phyloP scores from a whole-genome alignment of 2,113 vertebrate genomes.

The Caretta caretta region DNA sequence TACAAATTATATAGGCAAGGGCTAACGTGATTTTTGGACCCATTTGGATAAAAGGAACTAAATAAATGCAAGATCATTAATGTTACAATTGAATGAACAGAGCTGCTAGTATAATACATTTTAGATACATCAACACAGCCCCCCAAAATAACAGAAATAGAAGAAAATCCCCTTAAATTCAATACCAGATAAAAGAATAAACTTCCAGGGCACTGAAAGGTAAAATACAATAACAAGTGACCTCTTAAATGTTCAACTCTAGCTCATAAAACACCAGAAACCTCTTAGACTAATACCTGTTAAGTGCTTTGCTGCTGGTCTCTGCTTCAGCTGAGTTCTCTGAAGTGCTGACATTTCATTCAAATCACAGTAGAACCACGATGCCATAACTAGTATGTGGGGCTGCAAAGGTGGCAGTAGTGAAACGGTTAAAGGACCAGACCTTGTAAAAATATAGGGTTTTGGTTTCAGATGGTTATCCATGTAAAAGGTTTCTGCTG shows the following conservation, averaged over 20 bases:
- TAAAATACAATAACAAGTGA: conserved; percentile 21
- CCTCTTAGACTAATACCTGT: background rate
- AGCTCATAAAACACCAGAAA: conserved; percentile 30
- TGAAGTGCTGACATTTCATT: background rate
- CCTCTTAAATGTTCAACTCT: conserved; percentile 28
- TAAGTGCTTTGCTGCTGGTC: conserved; percentile 39
- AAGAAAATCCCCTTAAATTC: conserved; percentile 47
- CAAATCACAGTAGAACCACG: background rate
- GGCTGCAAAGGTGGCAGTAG: background rate
- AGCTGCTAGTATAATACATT: conserved; percentile 21
- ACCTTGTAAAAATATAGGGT: background rate
- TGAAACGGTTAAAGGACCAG: background rate
- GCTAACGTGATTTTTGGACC: conserved; percentile 16
- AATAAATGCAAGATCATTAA: conserved; percentile 9
- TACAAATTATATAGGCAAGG: conserved; percentile 20
- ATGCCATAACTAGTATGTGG: background rate
- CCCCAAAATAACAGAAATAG: conserved; percentile 28
- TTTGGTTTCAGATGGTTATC: background rate
- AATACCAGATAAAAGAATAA: conserved; percentile 40
- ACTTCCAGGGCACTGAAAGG: background rate
- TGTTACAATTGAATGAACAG: conserved; percentile 7
- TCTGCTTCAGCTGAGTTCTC: background rate
- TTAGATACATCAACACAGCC: background rate
- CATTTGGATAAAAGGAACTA: conserved; percentile 9
- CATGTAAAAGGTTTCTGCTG: rapidly evolving